Evolutionary conservation across 2,797 vertebrate species (phyloP).

Genomic region (Tapirus indicus): DNA sequence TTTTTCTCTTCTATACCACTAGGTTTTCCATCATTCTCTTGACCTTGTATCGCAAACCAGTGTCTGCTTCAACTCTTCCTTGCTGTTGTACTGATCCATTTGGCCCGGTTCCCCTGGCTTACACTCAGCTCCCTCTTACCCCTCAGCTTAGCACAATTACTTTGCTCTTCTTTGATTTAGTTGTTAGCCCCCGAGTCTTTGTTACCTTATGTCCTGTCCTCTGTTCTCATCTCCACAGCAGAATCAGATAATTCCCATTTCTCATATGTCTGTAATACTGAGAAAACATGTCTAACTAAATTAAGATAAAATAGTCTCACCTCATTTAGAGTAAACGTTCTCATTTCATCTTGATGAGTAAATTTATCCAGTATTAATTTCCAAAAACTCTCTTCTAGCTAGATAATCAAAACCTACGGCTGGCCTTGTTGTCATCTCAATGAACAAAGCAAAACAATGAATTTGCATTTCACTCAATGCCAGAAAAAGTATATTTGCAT

Average conservation of each 20-base stretch:
- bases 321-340: not conserved
- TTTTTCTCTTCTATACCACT: not conserved
- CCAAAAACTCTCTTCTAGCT: not conserved
- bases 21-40: not conserved
- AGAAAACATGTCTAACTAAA: not conserved
- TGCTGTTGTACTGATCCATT: not conserved
- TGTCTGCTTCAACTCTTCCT: not conserved
- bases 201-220: not conserved
- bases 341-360: constrained; percentile 7
- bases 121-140: not conserved
- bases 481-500: constrained; percentile 11
- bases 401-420: not conserved
- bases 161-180: not conserved
- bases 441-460: not conserved
- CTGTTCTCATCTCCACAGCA: not conserved
- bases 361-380: constrained; percentile 6
- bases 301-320: not conserved
- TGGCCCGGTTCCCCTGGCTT: not conserved
- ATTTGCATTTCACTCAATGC: not conserved
- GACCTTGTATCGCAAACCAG: not conserved
- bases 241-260: not conserved
- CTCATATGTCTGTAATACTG: not conserved
- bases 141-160: not conserved
- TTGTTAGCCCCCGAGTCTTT: not conserved
- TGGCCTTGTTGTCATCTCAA: not conserved